Evolutionary conservation across 2,888 invertebrate genomes (phyloP), one percentile per base, ranked within the genome.

Genomic region (Bombylius discolor): DNA sequence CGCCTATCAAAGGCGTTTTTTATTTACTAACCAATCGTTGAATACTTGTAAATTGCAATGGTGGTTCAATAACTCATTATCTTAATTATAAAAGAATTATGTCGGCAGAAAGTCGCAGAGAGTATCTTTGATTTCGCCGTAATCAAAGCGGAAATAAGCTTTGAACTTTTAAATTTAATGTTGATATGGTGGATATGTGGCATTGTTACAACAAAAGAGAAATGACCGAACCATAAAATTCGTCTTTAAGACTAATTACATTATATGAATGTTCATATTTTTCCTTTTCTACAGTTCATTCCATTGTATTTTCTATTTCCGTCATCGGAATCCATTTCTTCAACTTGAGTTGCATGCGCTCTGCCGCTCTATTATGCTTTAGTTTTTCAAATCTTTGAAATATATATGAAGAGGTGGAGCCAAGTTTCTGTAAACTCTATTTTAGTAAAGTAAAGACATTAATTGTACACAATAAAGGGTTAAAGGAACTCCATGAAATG

Each of bases 61-160:
- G 51, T 55, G 59, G 55, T 57, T 59, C 55, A 55, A 32, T 50
- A 32, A 32, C 34, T 34, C 36, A 12, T 31, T 31, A 33, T 8
- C 14, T 23, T 32, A 46, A 14, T 8, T 39, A 11, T 8, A 42
- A 32, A n/a, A 51, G 48, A 50, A 55, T 51, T 55, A 53, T 57
- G 59, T 57, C 59, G 14, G 12, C 39, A 42, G 12, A 11, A 36
- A 36, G 7, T 8, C 1, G 9, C 36, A 36, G 36, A 3, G 6
- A 36, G 36, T 36, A 42, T 47, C 51, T 55, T 55, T 51, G 50
- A 55, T 46, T 50, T 50, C 50, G 39, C 45, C 47, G 39, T 55
- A 50, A 46, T 47, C 34, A 50, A 49, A 55, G 50, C 55, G 55
- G 55, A 55, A 55, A 55, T 50, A 33, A 55, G 55, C 49, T 45